Base-by-base conservation (phyloP, 2,113 vertebrate genomes). In the Catagonus wagneri region DNA sequence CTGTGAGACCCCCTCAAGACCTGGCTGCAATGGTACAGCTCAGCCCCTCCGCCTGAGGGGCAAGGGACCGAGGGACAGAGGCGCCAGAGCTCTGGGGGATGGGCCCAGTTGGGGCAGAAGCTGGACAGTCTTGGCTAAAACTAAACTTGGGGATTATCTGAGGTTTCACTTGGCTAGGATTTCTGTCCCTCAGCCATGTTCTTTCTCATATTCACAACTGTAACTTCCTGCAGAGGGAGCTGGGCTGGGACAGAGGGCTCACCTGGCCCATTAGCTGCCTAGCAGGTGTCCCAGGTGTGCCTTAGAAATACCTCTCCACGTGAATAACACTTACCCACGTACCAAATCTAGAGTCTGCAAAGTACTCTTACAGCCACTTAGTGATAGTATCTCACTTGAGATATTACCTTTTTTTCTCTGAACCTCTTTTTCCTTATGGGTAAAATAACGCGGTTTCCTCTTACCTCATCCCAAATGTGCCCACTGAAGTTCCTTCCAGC, bases 101-200 rank as follows among this genome's bases (percentile, higher is more conserved):
- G 34, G 74, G 61, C 61, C 25, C 54, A 71, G n/a, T n/a, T 36
- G 44, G 80, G 61, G 32, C 85, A 76, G 19, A 76, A 60, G 11
- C 61, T 0, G 32, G 83, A 50, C 29, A 69, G 88, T 50, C 79
- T 96, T 85, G 78, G 60, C 56, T 68, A 79, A 83, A 97, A 89
- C 60, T 86, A 69, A 95, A 93, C 39, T 93, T 80, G 65, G 54
- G 71, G 93, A 93, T 93, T 96, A 96, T 23, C 71, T 74, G 79
- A 83, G 79, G 75, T 97, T 96, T 97, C 92, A 79, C 88, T 98
- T 97, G 92, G 61, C 93, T 97, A 85, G 58, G 65, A 58, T 94
- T 83, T 93, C 83, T 54, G 56, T 95, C 81, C 79, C 34, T 93
- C 32, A 32, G 79, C n/a, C 71, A 56, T 52, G 66, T 36, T 54